These are phyloP conservation scores for Rhopalosiphum maidis DNA, from an alignment of 1,140 invertebrate species.

Conservation along the genomic window DNA sequence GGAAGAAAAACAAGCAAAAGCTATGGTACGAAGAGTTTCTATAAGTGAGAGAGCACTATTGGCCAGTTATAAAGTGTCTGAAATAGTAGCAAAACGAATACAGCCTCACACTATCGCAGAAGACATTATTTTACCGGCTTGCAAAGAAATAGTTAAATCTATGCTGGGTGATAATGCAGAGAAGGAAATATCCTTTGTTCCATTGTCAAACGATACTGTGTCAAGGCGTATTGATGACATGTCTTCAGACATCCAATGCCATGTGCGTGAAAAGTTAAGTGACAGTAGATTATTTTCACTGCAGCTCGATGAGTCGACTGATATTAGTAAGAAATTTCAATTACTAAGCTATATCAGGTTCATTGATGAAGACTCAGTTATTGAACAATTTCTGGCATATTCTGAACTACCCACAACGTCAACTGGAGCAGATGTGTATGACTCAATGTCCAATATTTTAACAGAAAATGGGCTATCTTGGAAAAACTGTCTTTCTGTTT, in stretches of 20 bases:
- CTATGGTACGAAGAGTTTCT: not conserved
- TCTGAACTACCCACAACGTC: not conserved
- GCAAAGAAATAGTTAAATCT: slow-evolving; percentile 60
- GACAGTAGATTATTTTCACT: slow-evolving; percentile 37
- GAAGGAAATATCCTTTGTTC: slow-evolving; percentile 50
- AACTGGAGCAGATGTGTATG: slow-evolving; percentile 2
- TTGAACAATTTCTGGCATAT: slow-evolving; percentile 23
- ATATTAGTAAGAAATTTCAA: slow-evolving; percentile 32
- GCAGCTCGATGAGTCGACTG: slow-evolving; percentile 56
- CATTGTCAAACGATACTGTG: not conserved
- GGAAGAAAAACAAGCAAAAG: slow-evolving; percentile 25
- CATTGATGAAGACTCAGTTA: not conserved
- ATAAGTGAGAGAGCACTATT: slow-evolving; percentile 50
- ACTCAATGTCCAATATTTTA: slow-evolving; percentile 8
- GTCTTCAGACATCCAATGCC: not conserved
- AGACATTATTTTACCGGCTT: slow-evolving; percentile 60
- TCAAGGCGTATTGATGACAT: not conserved
- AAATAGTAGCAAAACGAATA: slow-evolving; percentile 20
- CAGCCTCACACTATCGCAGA: slow-evolving; percentile 62
- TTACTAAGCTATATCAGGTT: slow-evolving; percentile 34
- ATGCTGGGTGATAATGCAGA: slow-evolving; percentile 57
- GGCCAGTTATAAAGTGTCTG: slow-evolving; percentile 61
- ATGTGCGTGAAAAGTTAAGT: not conserved
- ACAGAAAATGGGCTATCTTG: not conserved
- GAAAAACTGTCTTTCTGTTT: too few species aligned